Evolutionary conservation across 2,888 invertebrate species (phyloP), one percentile per base, ranked within the genome.

Genomic region (Helicoverpa assulta): DNA sequence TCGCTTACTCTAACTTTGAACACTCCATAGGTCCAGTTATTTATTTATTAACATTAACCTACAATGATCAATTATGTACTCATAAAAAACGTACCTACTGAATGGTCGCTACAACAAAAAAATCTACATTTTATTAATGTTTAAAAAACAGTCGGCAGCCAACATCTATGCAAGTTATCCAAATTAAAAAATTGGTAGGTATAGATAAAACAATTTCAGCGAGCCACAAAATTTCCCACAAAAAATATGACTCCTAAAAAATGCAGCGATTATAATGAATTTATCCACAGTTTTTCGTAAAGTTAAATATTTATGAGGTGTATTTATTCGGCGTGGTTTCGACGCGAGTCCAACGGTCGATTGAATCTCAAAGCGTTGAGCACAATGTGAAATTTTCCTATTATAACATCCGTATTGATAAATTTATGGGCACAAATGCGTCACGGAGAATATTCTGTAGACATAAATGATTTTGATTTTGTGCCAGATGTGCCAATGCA

Each of bases 291-390:
- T 71, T 79, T 81, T 80, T 81, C 72, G 73, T 70, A 75, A 80
- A 80, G 70, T 79, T 80, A 83, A 86, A 86, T 85, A 85, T 88
- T 85, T 86, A 87, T 87, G 82, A 85, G 82, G 69, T 77, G 75
- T 76, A 82, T 85, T 88, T 84, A 86, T 84, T 81, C 83, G 51
- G 70, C 75, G 64, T 76, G 72, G 78, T 72, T 80, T 77, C 77
- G 69, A 80, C 77, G 80, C 70, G 64, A 79, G 67, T 64, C 73
- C 67, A 82, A 80, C 88, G 87, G 84, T 87, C 86, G 84, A 88
- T 85, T 89, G 87, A 81, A 76, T 86, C 85, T 85, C 88, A 88
- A 89, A 88, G 88, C 83, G 82, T 76, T 78, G 81, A 85, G 80
- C 85, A 88, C 81, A 83, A 86, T 86, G 82, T 85, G 86, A 85